A percentile compares a stretch with the other conserved stretches of the same genome.
These are phyloP conservation scores for Exaiptasia diaphana DNA, from an alignment of 64 coral and sea anemone species.

Conservation along the genomic window DNA sequence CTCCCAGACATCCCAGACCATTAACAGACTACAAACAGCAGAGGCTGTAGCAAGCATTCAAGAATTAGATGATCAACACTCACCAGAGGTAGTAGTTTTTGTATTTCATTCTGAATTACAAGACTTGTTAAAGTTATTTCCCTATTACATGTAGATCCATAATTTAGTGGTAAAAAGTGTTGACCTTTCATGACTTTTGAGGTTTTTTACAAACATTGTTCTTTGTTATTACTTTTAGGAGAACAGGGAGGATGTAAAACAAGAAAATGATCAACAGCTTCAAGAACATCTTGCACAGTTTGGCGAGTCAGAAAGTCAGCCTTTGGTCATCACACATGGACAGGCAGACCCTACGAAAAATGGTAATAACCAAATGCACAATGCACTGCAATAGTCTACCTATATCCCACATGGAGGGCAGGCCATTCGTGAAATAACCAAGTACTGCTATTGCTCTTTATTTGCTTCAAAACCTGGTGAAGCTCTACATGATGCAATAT, in stretches of 20 bases:
- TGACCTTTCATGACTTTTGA: background rate
- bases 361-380: too few species aligned
- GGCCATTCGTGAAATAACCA: too few species aligned
- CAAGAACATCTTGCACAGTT: background rate
- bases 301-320: background rate
- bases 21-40: constrained; percentile 38
- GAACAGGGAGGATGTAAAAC: background rate
- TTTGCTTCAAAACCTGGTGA: too few species aligned
- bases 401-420: too few species aligned
- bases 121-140: constrained; percentile 10
- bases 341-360: background rate
- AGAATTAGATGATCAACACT: constrained; percentile 6
- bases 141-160: background rate
- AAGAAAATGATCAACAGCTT: background rate
- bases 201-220: background rate
- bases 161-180: background rate
- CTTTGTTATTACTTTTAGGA: background rate
- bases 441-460: too few species aligned
- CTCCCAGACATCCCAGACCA: constrained; percentile 63
- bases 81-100: too few species aligned
- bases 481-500: too few species aligned
- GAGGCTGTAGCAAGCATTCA: constrained; percentile 79
- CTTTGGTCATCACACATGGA: background rate
- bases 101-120: too few species aligned
- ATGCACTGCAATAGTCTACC: too few species aligned